phyloP scores from a whole-genome alignment of 2,888 invertebrate species.

The Quadroppia sp. region DNA sequence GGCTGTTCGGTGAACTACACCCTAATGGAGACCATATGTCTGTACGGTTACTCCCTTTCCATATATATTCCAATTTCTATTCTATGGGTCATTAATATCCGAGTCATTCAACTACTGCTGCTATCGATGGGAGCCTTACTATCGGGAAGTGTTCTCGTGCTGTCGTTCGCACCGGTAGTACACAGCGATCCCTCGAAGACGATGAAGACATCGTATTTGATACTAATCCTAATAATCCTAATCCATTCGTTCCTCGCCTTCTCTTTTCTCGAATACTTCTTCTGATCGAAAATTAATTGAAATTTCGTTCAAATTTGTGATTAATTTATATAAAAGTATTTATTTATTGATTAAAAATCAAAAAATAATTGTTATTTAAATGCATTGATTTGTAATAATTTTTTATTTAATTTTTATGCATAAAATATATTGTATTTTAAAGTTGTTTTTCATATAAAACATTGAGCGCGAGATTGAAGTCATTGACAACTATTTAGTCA shows the following conservation, averaged over 20 bases:
- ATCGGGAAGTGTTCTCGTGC: slow-evolving; percentile 78
- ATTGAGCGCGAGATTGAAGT: too few relatives aligned
- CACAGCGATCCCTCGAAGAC: slow-evolving; percentile 52
- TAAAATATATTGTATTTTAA: too few relatives aligned
- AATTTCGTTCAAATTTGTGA: slow-evolving; percentile 6
- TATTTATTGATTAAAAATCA: not conserved
- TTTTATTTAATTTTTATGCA: too few relatives aligned
- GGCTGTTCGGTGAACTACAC: slow-evolving; percentile 54
- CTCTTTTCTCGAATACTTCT: slow-evolving; percentile 37
- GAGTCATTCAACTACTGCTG: slow-evolving; percentile 80
- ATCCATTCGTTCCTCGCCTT: slow-evolving; percentile 41
- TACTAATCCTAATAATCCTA: slow-evolving; percentile 47
- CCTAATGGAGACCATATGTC: slow-evolving; percentile 79
- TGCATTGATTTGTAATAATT: too few relatives aligned
- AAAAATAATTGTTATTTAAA: too few relatives aligned
- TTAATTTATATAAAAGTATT: not conserved
- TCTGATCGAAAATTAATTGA: not conserved
- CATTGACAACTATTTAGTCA: too few relatives aligned
- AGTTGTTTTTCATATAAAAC: too few relatives aligned
- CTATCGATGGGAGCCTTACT: slow-evolving; percentile 73
- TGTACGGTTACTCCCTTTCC: slow-evolving; percentile 91
- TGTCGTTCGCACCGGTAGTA: slow-evolving; percentile 73
- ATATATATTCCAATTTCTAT: slow-evolving; percentile 90
- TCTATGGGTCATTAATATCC: slow-evolving; percentile 74
- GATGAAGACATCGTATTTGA: slow-evolving; percentile 49